Base-by-base conservation (phyloP, 2,113 vertebrate genomes). In the Odontesthes bonariensis region DNA sequence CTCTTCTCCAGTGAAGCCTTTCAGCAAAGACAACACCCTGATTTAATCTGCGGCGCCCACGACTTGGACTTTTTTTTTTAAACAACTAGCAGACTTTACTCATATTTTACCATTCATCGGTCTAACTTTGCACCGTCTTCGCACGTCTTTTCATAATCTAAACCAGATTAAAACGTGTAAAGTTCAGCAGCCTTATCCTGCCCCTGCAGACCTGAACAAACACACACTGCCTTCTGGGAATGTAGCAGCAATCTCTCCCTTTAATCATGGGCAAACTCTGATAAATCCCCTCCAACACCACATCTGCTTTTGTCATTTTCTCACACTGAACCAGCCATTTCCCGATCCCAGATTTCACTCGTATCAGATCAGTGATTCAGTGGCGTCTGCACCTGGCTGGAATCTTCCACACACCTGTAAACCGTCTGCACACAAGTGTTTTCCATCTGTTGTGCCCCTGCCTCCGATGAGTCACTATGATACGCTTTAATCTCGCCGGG, bases 381-480 rank as follows among this genome's bases (percentile, higher is more conserved):
- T 27, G 3, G 8, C 0, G n/a, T 75, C 68, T 67, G 51, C n/a
- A 66, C 1, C 76, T 87, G 75, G 52, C 5, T 19, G 68, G 82
- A 88, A 86, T 79, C 44, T 89, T 77, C 47, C 83, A 79, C 82
- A 83, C 86, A 88, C 82, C 82, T 85, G 85, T 32, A 55, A 87
- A 83, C 13, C 53, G 60, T 67, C 61, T 64, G 58, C 40, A 32
- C 46, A n/a, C 47, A 56, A 72, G 56, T 82, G 66, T 61, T 82
- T 80, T 17, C 68, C 81, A 69, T 40, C 62, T 76, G 73, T 23
- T n/a, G 20, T 32, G 20, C 32, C 62, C 7, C 13, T 13, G 6
- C n/a, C 16, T 46, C 19, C 16, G 5, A 8, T 83, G 75, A 80
- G 16, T 86, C 76, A 80, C 35, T 20, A 13, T 33, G 44, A 73